Conservation (phyloP, 1,140 invertebrate species). For the Cyclargus thomasi region DNA sequence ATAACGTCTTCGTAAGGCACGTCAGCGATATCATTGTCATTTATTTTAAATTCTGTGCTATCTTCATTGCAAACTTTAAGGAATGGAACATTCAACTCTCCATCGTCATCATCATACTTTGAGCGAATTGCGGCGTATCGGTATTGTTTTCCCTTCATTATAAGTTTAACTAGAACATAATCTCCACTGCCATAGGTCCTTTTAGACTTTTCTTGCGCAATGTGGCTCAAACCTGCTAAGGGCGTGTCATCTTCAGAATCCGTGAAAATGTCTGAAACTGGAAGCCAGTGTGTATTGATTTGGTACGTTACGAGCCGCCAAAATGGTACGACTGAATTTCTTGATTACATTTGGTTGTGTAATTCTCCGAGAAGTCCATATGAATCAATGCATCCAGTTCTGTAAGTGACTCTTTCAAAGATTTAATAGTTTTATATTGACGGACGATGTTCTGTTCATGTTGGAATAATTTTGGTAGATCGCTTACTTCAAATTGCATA, state of each 20-base stretch:
- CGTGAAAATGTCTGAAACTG: slow-evolving; percentile 24
- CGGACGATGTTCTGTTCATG: slow-evolving; percentile 27
- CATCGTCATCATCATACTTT: slow-evolving; percentile 18
- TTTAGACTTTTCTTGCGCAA: too few relatives aligned
- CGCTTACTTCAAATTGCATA: slow-evolving; percentile 13
- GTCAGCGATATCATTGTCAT: slow-evolving; percentile 25
- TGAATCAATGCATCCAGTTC: slow-evolving; percentile 27
- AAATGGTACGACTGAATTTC: slow-evolving; percentile 50
- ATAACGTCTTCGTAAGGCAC: slow-evolving; percentile 22
- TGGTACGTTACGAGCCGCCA: slow-evolving; percentile 39
- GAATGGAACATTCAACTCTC: slow-evolving; percentile 26
- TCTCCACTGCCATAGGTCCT: slow-evolving; percentile 24
- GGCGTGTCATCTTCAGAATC: slow-evolving; percentile 30
- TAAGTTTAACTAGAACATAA: slow-evolving; percentile 30
- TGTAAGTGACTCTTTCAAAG: slow-evolving; percentile 33
- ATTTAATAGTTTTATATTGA: slow-evolving; percentile 35
- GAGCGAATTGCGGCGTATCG: slow-evolving; percentile 25
- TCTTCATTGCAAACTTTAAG: slow-evolving; percentile 24
- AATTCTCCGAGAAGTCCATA: slow-evolving; percentile 41
- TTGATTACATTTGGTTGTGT: slow-evolving; percentile 36
- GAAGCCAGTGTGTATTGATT: slow-evolving; percentile 45
- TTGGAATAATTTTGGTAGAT: slow-evolving; percentile 6
- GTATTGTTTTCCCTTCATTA: slow-evolving; percentile 26
- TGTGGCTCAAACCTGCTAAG: too few relatives aligned
- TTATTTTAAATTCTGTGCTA: slow-evolving; percentile 26